These are phyloP conservation scores for Puffinus mauretanicus DNA, from an alignment of 2,113 vertebrate genomes.

Conservation along the genomic window DNA sequence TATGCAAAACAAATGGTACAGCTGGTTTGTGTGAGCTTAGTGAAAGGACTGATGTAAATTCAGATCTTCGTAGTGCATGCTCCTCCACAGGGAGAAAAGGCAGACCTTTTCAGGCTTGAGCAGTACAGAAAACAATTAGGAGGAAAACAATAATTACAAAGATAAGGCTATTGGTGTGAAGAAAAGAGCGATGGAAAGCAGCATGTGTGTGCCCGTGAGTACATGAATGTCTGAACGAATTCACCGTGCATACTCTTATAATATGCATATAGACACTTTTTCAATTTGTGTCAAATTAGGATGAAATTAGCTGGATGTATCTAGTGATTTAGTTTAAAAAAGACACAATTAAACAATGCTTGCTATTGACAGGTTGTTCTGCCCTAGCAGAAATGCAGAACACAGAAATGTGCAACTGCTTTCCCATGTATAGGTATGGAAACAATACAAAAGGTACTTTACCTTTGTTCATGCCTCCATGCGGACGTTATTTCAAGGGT, in stretches of 20 bases:
- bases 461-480: constrained; percentile 56
- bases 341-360: not conserved
- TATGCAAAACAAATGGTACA: not conserved
- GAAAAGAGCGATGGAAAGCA: not conserved
- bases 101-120: not conserved
- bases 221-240: not conserved
- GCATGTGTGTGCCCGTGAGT: fast-evolving
- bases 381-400: not conserved
- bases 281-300: not conserved
- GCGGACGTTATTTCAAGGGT: constrained; percentile 10
- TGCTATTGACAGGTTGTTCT: not conserved
- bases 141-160: not conserved
- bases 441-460: constrained; percentile 48
- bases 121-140: not conserved
- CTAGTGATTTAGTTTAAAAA: not conserved
- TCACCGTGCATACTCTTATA: fast-evolving
- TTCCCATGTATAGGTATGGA: not conserved
- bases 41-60: not conserved
- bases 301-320: not conserved
- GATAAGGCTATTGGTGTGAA: not conserved
- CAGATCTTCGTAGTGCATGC: not conserved
- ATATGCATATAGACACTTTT: not conserved
- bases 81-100: not conserved
- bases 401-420: not conserved
- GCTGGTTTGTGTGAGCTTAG: not conserved